Percentiles rank a stretch among this genome's conserved stretches.
Evolutionary conservation across 2,113 vertebrate species (phyloP).

Genomic region (Rhinichthys klamathensis): DNA sequence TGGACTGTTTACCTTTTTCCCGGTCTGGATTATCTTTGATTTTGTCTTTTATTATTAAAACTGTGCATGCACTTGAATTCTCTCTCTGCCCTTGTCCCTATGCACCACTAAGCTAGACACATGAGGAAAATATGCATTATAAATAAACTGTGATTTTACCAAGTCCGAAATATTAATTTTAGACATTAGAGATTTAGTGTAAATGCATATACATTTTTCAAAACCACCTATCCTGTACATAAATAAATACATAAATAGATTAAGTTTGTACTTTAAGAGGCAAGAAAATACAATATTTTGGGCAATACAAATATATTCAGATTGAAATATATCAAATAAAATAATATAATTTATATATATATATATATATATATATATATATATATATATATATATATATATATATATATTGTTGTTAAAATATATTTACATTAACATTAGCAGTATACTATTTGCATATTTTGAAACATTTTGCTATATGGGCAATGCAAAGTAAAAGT

Average conservation of each 20-base stretch:
- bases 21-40: background rate
- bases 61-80: too few species aligned
- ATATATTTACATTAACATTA: background rate
- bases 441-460: background rate
- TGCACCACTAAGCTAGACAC: background rate
- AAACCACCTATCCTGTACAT: background rate
- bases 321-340: background rate
- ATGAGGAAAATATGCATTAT: background rate
- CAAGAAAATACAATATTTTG: background rate
- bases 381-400: too few species aligned
- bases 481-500: background rate
- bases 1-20: too few species aligned
- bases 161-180: background rate
- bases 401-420: too few species aligned
- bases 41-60: background rate
- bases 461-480: background rate
- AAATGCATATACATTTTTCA: background rate
- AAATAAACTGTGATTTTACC: background rate
- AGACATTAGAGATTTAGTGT: background rate
- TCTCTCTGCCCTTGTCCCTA: too few species aligned
- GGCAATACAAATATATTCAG: background rate
- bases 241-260: background rate
- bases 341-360: too few species aligned
- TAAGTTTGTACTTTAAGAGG: background rate
- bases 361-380: too few species aligned